phyloP scores from a whole-genome alignment of 2,797 vertebrate species.

The Pempheris klunzingeri region DNA sequence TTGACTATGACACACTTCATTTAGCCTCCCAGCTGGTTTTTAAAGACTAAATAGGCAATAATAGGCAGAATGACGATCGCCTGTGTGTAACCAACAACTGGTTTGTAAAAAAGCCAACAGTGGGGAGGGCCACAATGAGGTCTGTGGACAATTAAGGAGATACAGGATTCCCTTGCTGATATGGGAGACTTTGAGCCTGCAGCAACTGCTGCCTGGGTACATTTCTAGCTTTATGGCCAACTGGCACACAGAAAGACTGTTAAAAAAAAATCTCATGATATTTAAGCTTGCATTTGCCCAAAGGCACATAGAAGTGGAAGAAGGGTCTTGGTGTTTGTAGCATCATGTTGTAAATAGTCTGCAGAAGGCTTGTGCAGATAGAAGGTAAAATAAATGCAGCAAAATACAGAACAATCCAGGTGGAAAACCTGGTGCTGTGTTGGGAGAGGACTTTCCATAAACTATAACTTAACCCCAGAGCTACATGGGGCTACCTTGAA shows the following conservation, averaged over 20 bases:
- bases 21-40: neutral
- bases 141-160: neutral
- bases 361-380: too few relatives aligned
- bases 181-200: too few relatives aligned
- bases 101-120: neutral
- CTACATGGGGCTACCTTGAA: neutral
- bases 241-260: slow-evolving; percentile 12
- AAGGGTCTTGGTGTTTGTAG: neutral
- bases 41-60: neutral
- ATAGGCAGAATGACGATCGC: neutral
- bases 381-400: neutral
- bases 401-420: neutral
- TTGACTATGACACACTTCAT: neutral
- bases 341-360: too few relatives aligned
- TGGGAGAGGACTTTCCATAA: neutral
- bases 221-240: neutral
- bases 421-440: slow-evolving; percentile 3
- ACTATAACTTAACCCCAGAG: neutral
- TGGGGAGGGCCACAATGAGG: neutral
- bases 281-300: slow-evolving; percentile 7
- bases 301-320: slow-evolving; percentile 2
- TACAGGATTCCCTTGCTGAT: neutral
- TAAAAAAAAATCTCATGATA: neutral
- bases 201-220: neutral
- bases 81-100: neutral